These are phyloP conservation scores for Cotesia chilonis DNA, from an alignment of 1,140 invertebrate species.

Conservation along the genomic window DNA sequence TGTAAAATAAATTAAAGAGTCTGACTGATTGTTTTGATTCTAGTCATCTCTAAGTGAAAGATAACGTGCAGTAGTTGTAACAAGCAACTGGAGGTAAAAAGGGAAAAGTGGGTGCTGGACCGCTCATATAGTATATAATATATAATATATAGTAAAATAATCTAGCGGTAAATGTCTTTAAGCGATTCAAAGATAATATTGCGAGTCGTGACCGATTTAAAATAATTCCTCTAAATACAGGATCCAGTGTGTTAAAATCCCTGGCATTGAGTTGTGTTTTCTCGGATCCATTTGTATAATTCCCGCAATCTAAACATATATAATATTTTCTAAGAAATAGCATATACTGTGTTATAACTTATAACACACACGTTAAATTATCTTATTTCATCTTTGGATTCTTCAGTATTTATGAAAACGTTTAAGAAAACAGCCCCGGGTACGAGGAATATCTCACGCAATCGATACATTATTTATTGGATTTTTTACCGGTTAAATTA, in stretches of 20 bases:
- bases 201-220: conserved; percentile 33
- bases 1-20: too few species aligned
- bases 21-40: too few species aligned
- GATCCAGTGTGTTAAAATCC: conserved; percentile 16
- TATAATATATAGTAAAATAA: not conserved
- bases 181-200: not conserved
- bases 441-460: conserved; percentile 51
- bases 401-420: conserved; percentile 10
- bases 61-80: too few species aligned
- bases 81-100: too few species aligned
- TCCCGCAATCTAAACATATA: conserved; percentile 31
- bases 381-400: conserved; percentile 15
- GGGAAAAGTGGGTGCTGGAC: too few species aligned
- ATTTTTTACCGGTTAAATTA: conserved; percentile 2
- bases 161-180: conserved; percentile 13
- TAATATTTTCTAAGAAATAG: conserved; percentile 33
- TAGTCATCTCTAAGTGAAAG: too few species aligned
- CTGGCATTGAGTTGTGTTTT: conserved; percentile 27
- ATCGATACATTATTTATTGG: conserved; percentile 14
- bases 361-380: conserved; percentile 4
- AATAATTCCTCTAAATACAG: conserved; percentile 36
- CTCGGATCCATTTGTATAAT: conserved; percentile 30
- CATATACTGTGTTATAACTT: conserved; percentile 6
- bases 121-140: too few species aligned
- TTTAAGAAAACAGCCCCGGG: conserved; percentile 25